phyloP scores from a whole-genome alignment of 2,888 invertebrate species.

The Dioctria rufipes region DNA sequence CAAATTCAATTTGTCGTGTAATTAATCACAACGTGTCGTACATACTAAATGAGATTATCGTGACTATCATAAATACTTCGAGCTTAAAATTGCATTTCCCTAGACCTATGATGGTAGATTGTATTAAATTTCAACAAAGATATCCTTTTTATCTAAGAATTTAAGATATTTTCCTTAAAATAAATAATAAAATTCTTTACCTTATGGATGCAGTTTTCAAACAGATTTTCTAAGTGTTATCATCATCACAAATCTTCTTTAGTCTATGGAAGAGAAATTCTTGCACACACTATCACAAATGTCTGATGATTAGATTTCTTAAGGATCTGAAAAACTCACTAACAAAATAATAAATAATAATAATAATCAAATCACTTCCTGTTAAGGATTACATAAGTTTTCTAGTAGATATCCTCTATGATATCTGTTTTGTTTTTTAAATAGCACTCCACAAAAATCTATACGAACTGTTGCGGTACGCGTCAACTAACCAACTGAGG shows the following conservation, averaged over 20 bases:
- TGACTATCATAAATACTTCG: neutral
- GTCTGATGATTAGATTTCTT: neutral
- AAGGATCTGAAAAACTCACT: neutral
- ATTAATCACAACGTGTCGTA: slow-evolving; percentile 67
- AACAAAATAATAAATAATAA: neutral
- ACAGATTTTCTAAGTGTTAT: neutral
- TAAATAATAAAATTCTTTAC: slow-evolving; percentile 36
- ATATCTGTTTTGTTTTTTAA: neutral
- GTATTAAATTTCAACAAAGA: too few species aligned
- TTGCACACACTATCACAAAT: neutral
- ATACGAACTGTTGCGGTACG: slow-evolving; percentile 70
- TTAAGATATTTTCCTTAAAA: neutral
- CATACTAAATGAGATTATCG: slow-evolving; percentile 63
- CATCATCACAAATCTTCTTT: neutral
- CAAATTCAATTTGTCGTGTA: slow-evolving; percentile 62
- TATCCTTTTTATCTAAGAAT: neutral
- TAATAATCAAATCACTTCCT: neutral
- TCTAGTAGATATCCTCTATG: neutral
- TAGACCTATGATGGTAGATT: too few species aligned
- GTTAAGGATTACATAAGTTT: slow-evolving; percentile 19
- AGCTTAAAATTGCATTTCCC: neutral
- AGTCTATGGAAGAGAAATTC: too few species aligned
- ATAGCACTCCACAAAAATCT: neutral
- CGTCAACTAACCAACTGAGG: slow-evolving; percentile 71
- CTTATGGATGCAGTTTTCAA: slow-evolving; percentile 21